Base-by-base conservation (phyloP, 2,797 vertebrate species). In the Propithecus perrieri region DNA sequence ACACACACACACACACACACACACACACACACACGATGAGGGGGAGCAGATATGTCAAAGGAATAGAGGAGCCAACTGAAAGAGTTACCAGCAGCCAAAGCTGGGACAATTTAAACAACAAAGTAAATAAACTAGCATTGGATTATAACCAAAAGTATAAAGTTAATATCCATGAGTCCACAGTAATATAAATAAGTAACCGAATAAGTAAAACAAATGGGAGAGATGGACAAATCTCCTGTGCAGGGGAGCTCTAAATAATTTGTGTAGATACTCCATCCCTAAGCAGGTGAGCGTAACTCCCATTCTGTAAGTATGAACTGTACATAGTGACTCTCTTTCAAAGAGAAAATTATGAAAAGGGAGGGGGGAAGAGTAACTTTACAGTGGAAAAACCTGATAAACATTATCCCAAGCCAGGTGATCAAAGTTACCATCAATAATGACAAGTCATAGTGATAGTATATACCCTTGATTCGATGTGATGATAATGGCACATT, bases 341-440 rank as follows among this genome's bases (percentile, higher is more conserved):
- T 74, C 85, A 79, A 95, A 94, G 53, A 90, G 63, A 90, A 78
- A 86, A 83, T 41, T 74, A 90, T 13, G 33, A 50, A 86, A 92
- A 95, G 15, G 17, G 55, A 86, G 14, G 1, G 10, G 28, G 30
- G 59, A 63, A 55, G 33, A 74, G 28, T 71, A 38, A 75, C 38
- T 91, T 93, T 59, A 55, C 87, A 87, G 41, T 48, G 18, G 43
- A 61, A 12, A 78, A 94, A 78, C 18, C 53, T 83, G 26, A 59
- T 55, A 72, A 85, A 53, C 15, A 22, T 41, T 59, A 57, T 46
- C 33, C 65, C 53, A 75, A 76, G 14, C 15, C 18, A 67, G 22
- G 24, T 80, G 71, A 84, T 48, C 28, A 65, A 84, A 46, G 89
- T 50, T n/a, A 71, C 81, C 35, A 33, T 46, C 33, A 80, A 13